Percentiles rank a stretch among this genome's conserved stretches.
Conservation (phyloP, 2,113 vertebrate genomes). For the Ochotona curzoniae region DNA sequence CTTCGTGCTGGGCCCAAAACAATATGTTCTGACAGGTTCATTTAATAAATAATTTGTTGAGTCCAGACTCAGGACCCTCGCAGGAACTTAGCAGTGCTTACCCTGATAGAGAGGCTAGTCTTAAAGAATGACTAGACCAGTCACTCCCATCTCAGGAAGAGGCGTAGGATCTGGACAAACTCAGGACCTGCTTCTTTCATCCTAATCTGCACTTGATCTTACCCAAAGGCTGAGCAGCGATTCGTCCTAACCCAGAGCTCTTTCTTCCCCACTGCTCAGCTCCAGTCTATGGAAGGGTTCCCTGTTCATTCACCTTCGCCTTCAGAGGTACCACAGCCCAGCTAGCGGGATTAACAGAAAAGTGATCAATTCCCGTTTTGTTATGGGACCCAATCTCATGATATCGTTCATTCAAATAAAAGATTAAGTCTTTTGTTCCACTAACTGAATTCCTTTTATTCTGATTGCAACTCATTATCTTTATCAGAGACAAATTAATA, state of each 20-base stretch:
- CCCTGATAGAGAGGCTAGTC: background rate
- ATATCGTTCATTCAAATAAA: conserved; percentile 38
- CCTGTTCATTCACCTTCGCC: background rate
- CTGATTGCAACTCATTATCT: conserved; percentile 51
- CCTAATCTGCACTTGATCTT: no score
- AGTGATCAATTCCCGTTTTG: conserved; percentile 32
- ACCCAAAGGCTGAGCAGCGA: background rate
- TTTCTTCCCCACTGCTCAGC: conserved; percentile 16
- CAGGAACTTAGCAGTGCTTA: background rate
- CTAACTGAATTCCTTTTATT: conserved; percentile 57
- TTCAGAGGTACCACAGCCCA: conserved; percentile 9
- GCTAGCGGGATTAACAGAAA: conserved; percentile 37
- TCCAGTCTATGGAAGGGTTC: conserved; percentile 29
- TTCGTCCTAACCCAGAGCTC: conserved; percentile 22
- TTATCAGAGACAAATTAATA: conserved; percentile 24
- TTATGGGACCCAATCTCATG: conserved; percentile 28
- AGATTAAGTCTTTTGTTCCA: conserved; percentile 36
- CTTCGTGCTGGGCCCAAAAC: background rate
- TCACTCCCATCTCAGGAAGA: background rate
- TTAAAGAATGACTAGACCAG: background rate
- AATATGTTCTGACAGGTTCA: background rate
- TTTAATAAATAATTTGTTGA: background rate
- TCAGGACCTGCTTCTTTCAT: background rate
- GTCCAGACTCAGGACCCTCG: background rate
- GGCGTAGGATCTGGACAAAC: background rate